phyloP scores from a whole-genome alignment of 2,113 vertebrate genomes.

The Carassius auratus region DNA sequence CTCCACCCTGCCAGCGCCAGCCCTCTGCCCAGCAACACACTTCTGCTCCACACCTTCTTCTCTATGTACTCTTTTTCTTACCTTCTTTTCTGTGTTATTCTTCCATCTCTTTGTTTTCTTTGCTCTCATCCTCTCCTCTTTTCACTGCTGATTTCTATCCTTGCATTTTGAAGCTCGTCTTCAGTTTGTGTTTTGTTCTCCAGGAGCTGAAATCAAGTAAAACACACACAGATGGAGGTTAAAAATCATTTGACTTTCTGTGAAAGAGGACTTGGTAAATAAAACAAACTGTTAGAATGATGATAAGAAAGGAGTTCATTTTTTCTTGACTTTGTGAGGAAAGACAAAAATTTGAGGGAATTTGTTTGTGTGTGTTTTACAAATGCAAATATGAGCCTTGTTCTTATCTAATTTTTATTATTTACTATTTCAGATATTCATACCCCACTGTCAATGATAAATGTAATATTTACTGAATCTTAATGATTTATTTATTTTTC shows the following conservation, averaged over 20 bases:
- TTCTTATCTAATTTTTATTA: background rate
- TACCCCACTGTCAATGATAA: background rate
- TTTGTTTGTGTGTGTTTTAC: background rate
- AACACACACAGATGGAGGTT: background rate
- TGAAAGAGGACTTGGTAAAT: background rate
- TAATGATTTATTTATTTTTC: background rate
- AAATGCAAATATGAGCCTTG: background rate
- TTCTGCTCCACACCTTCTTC: slow-evolving; percentile 24
- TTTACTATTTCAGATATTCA: background rate
- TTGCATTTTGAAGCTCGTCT: slow-evolving; percentile 21
- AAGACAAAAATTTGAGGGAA: slow-evolving; percentile 24
- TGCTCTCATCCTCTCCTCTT: background rate
- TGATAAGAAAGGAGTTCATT: background rate
- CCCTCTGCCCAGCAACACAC: slow-evolving; percentile 71
- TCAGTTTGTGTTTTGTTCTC: background rate
- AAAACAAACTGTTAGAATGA: background rate
- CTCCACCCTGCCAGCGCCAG: slow-evolving; percentile 69
- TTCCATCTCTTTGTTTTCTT: slow-evolving; percentile 1
- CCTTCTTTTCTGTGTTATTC: background rate
- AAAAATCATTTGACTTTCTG: background rate
- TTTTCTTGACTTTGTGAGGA: slow-evolving; percentile 66
- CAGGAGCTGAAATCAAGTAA: background rate
- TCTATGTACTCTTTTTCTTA: background rate
- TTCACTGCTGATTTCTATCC: slow-evolving; percentile 11
- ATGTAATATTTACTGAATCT: background rate